Base-by-base conservation (phyloP, 1,140 invertebrate genomes). In the Heterodera carotae region DNA sequence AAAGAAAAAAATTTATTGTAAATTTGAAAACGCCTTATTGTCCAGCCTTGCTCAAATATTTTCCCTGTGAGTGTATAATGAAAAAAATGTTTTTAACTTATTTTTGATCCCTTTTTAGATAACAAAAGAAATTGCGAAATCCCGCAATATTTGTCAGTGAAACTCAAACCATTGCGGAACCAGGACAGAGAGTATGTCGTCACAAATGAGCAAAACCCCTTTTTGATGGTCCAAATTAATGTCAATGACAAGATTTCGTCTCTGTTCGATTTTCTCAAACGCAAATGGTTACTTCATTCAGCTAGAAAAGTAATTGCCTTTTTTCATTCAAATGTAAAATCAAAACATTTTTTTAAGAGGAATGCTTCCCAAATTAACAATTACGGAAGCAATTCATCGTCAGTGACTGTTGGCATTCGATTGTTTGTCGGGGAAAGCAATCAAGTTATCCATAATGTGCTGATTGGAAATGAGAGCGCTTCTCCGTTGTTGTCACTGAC, bases 171-270 rank as follows among this genome's bases (percentile, higher is more conserved):
- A 15, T 36, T 53, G 18, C 59, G 60, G 18, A 78, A 83, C 66
- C 31, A 53, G 27, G 82, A 84, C 60, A 73, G 80, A 33, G 75
- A 73, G 66, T 83, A 76, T 71, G 82, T 83, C 15, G 29, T 83
- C 10, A 59, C 80, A 18, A 84, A 83, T 60, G 83, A 83, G 69
- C 82, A 83, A 68, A 83, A 83, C 72, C 82, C 82, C 6, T 66
- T 78, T 64, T 66, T 83, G n/a, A 43, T 60, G 25, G 29, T 83
- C 39, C 70, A 76, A 34, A 56, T 83, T 27, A 67, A 81, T 36
- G 75, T 83, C 22, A 83, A 83, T 39, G 82, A 83, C 67, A 74
- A 72, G 25, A 72, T 83, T 15, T 27, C 53, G 7, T 70, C 70
- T 62, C 34, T 83, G n/a, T 85, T 83, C 59, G 59, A 81, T 27